phyloP scores from a whole-genome alignment of 92 coral and sea anemone species.

The Plumapathes pennacea region DNA sequence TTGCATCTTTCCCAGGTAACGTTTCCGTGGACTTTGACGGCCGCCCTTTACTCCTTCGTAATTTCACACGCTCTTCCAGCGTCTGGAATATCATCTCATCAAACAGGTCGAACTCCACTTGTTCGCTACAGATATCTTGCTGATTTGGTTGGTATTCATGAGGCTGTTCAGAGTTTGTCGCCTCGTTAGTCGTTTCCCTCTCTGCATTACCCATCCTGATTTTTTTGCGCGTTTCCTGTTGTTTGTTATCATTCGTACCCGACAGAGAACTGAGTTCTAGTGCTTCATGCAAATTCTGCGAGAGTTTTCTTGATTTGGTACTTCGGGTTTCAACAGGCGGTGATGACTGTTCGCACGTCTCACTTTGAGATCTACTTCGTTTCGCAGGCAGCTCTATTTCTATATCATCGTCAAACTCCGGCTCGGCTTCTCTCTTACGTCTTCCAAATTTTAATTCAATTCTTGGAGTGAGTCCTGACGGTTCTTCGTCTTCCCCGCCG shows the following conservation, averaged over 20 bases:
- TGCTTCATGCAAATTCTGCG: background rate
- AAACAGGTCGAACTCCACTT: constrained; percentile 6
- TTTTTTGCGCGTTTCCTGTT: no score
- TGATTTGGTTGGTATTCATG: no score
- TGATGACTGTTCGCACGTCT: background rate
- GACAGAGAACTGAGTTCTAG: no score
- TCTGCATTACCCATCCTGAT: no score
- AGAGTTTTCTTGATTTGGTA: constrained; percentile 1
- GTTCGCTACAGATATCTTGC: no score
- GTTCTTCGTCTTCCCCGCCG: constrained; percentile 47
- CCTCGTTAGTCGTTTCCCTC: no score
- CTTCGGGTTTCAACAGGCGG: background rate
- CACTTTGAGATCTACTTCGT: constrained; percentile 1
- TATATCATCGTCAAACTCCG: constrained; percentile 21
- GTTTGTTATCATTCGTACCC: no score
- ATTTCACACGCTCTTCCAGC: constrained; percentile 69
- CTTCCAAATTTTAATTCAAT: no score
- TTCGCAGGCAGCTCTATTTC: constrained; percentile 23
- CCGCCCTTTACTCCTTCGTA: constrained; percentile 30
- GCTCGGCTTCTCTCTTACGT: constrained; percentile 28
- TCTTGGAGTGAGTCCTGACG: constrained; percentile 28
- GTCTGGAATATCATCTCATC: constrained; percentile 10
- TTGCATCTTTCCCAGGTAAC: no score
- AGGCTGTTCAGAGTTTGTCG: no score
- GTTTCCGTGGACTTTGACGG: no score